Evolutionary conservation across 2,113 vertebrate genomes (phyloP).

Genomic region (Percina caprodes): DNA sequence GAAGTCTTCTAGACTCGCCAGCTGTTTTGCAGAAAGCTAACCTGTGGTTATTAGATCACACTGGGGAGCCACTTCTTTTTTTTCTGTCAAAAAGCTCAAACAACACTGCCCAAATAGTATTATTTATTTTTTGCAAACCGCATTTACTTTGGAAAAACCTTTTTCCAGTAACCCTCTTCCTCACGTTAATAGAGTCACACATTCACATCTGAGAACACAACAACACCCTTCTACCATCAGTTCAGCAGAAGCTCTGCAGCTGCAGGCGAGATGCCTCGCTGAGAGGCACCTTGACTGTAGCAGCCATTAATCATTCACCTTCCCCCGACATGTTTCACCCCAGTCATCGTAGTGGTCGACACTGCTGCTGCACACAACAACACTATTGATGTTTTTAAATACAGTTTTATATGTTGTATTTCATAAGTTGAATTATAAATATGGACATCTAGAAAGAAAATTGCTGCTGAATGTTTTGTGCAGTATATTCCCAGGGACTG

Average conservation of each 20-base stretch:
- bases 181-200: background rate
- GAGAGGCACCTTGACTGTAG: background rate
- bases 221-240: background rate
- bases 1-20: conserved; percentile 18
- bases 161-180: background rate
- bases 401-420: background rate
- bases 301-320: conserved; percentile 8
- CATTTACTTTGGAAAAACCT: background rate
- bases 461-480: background rate
- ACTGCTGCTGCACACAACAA: background rate
- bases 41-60: conserved; percentile 47
- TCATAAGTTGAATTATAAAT: background rate
- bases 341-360: background rate
- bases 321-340: background rate
- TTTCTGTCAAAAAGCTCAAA: background rate
- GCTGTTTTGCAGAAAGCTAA: conserved; percentile 28
- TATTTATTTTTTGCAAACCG: conserved; percentile 13
- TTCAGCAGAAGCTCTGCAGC: background rate
- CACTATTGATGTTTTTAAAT: background rate
- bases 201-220: background rate
- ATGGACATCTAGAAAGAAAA: background rate
- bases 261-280: background rate
- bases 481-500: background rate
- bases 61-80: conserved; percentile 1
- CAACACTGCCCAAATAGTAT: conserved; percentile 6